Base-by-base conservation (phyloP, 1,140 invertebrate genomes). In the Heliconius himera region DNA sequence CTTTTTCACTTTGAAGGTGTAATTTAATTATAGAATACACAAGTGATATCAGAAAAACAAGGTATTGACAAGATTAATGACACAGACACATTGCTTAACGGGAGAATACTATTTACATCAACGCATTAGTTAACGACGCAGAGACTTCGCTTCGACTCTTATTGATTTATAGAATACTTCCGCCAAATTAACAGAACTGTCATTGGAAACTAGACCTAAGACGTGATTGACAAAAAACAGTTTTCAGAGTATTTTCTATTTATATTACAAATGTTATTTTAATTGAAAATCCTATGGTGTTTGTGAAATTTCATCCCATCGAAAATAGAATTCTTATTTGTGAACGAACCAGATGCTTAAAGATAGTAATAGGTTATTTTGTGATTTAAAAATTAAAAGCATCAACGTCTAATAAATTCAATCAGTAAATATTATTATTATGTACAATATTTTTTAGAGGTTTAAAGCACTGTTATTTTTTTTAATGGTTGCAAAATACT, bases 31-130 rank as follows among this genome's bases (percentile, higher is more conserved):
- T 72, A 74, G 74, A 70, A 81, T 86, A 85, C 83, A 90, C 78
- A 80, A 71, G 83, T 82, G 77, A 85, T 82, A 82, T 85, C 83
- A 83, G 81, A 82, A 88, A 87, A 83, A 87, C 83, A 82, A 84
- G 81, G 82, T 80, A 82, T 87, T 84, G 89, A 91, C 88, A 91
- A 91, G 91, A 91, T 90, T 90, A 87, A 92, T 90, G 82, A 77
- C 83, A 60, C 20, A 56, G 49, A 38, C 73, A 70, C 75, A 77
- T 81, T 77, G 73, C 73, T 49, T 71, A 70, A 71, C 36, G 49
- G 72, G 54, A 72, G 66, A 56, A 60, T 70, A 66, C 73, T 82
- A 81, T 82, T 76, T 80, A 89, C 87, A 86, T 91, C 90, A 89
- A 89, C 85, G 85, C 80, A 70, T 84, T 72, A 81, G 86, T 79